Percentiles rank a stretch among this genome's conserved stretches.
These are phyloP conservation scores for Phasianus colchicus DNA, from an alignment of 2,113 vertebrate species.

Conservation along the genomic window DNA sequence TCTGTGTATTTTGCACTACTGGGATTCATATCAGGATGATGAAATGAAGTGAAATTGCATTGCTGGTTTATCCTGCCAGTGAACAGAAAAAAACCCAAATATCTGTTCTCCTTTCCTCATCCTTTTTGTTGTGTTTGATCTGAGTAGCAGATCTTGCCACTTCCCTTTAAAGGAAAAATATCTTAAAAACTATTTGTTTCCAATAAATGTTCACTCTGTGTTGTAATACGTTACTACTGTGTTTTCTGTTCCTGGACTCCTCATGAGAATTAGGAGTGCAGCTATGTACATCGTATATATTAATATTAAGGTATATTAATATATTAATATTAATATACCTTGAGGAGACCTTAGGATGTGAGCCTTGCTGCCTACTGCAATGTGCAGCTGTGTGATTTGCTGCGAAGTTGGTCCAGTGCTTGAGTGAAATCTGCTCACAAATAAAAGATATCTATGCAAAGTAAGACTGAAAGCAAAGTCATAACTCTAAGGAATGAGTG, in stretches of 20 bases:
- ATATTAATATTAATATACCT: background rate
- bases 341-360: background rate
- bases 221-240: background rate
- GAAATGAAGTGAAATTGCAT: background rate
- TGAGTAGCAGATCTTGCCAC: background rate
- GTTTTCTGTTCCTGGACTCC: background rate
- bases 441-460: background rate
- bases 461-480: background rate
- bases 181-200: fast-evolving
- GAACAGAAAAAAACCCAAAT: background rate
- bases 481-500: background rate
- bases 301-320: background rate
- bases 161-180: background rate
- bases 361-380: background rate
- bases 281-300: too few relatives aligned
- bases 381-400: background rate
- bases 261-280: background rate
- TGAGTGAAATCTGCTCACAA: background rate
- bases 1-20: background rate
- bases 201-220: background rate
- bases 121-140: background rate
- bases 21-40: background rate
- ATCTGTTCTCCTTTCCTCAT: background rate
- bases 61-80: background rate
- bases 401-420: background rate